Base-by-base conservation (phyloP, 1,140 invertebrate genomes). In the Calephelis virginiensis region DNA sequence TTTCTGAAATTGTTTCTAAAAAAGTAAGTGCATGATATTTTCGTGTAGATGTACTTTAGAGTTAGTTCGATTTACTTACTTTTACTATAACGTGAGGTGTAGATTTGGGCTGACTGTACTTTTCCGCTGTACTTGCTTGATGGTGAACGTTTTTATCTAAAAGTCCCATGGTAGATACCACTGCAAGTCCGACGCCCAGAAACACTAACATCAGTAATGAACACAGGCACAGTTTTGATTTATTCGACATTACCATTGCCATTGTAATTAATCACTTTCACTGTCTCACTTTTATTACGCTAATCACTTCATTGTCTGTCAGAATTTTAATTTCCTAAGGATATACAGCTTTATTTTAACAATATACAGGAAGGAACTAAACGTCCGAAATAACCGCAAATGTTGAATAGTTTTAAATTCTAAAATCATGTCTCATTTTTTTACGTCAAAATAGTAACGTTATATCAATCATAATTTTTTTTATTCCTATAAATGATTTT, bases 241-340 rank as follows among this genome's bases (percentile, higher is more conserved):
- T 92, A 68, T 86, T 88, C 13, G 93, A 93, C 73, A 93, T 87
- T 70, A 93, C 92, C 92, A 93, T 93, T 69, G 93, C 93, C 93
- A 94, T 94, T 78, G 89, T 92, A 68, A 59, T 53, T 60, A 28
- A 61, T 38, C 40, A 66, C 46, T 62, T 43, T 64, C 53, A 67
- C 63, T 59, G 5, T 12, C 38, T 46, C 47, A 63, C 64, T 64
- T 47, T 14, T 50, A 40, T 63, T 28, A 4, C 28, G 28, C 28
- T 28, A 28, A 28, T 28, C 28, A 28, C 50, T 66, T 46, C 9
- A 37, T 13, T 65, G 13, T 46, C 28, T 43, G 40, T 6, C 40
- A 43, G 7, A 43, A 43, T 40, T 43, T 6, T 7, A 43, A 43
- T 43, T 43, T 8, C 8, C 1, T 9, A 43, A 6, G 40, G 40